Evolutionary conservation across 2,888 invertebrate genomes (phyloP), one percentile per base, ranked within the genome.

Genomic region (Troides oblongomaculatus): DNA sequence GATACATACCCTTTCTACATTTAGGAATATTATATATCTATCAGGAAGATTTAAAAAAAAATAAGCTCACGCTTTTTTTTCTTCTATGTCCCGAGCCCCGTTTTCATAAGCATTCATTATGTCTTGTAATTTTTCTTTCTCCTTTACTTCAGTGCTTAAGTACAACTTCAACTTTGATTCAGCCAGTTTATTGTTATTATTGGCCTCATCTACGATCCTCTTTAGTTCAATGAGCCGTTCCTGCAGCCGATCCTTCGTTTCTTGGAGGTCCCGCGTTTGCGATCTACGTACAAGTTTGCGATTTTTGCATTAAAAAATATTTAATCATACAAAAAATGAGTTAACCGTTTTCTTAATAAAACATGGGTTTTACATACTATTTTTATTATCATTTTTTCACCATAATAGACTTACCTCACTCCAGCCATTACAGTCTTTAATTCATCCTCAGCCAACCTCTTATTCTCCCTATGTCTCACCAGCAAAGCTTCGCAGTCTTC

Each of bases 161-260:
- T 96, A 97, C 64, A 98, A 93, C 81, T 97, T 96, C 17, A 98
- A 87, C 83, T 98, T 96, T 0, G 96, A 96, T 81, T 97, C 95
- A 0, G 96, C 95, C 88, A 74, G 94, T 93, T 89, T 90, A 73
- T 80, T 85, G 1, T 82, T 77, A 14, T 86, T 87, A 62, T 96
- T 96, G 0, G 96, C 94, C 77, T 95, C 94, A 77, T 97, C 95
- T 0, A 96, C 95, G 12, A 93, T 92, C 75, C 94, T 94, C 77
- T 96, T 95, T 8, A 97, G 86, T 2, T 93, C 94, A 23, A 96
- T 94, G 23, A 98, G 86, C 74, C 95, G 90, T 0, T 93, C 93
- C 86, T 97, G 95, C 0, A 95, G 85, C 65, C 87, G 90, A 71
- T 96, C 95, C 78, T 96, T 96, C 67, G 95, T 93, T 72, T 95